Evolutionary conservation across 2,888 invertebrate species (phyloP), one percentile per base, ranked within the genome.

Genomic region (Shargacucullia verbasci): DNA sequence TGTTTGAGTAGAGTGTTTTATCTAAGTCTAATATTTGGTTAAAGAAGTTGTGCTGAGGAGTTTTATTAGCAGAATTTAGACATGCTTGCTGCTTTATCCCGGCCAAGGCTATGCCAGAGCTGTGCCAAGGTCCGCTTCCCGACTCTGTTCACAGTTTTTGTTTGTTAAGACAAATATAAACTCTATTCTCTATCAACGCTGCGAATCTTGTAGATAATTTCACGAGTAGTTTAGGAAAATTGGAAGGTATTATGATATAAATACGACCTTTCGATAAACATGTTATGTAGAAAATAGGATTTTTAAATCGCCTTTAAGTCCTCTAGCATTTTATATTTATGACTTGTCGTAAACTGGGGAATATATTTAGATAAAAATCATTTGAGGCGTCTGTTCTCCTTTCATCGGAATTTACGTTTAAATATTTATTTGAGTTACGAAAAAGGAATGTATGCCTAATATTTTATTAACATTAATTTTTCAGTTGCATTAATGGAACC

Each of bases 241-340:
- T n/a, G 14, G n/a, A n/a, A n/a, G n/a, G n/a, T n/a, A n/a, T n/a
- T n/a, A n/a, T n/a, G n/a, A n/a, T n/a, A n/a, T 20, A 20, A 20
- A 20, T 20, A 20, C 20, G 20, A 20, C 20, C 4, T 20, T 20
- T 20, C 20, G 20, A 20, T 20, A 20, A 20, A 20, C 4, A 3
- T 20, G 20, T 29, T 29, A 7, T 29, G 29, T 29, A 1, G 20
- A 20, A 29, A 6, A 8, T 8, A 29, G 29, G 29, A 29, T 9
- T 66, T 44, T 40, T 9, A 34, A 52, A 47, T 8, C 8, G n/a
- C 6, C 12, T 47, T 68, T 61, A 20, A 27, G 34, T 43, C 38
- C 3, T 33, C 12, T 6, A 46, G 35, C 15, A 46, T 61, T 68
- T 69, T 61, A 69, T 35, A 48, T 49, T 62, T 45, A 68, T 61